A percentile compares a stretch with the other conserved stretches of the same genome.
Conservation (phyloP, 2,797 vertebrate species). For the Brotula barbata region DNA sequence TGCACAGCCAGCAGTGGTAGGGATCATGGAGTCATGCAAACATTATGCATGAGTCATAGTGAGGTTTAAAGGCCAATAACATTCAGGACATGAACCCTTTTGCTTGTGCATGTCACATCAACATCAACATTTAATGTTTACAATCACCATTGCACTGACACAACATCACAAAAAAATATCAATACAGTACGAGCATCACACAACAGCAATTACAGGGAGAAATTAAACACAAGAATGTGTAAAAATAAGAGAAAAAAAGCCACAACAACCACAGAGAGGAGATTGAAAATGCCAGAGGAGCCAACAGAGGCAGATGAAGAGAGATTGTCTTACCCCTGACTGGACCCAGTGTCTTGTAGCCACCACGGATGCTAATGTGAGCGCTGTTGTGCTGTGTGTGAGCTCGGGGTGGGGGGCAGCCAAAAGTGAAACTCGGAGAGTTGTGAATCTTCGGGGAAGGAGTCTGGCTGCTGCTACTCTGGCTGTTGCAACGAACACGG, state of each 20-base stretch:
- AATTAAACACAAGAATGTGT: neutral
- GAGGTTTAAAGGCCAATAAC: slow-evolving; percentile 1
- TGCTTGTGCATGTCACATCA: neutral
- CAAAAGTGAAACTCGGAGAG: slow-evolving; percentile 89
- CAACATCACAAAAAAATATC: too few relatives aligned
- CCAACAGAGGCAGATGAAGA: slow-evolving; percentile 4
- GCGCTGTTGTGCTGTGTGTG: slow-evolving; percentile 66
- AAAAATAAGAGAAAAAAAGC: neutral
- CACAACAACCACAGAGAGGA: neutral
- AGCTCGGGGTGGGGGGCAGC: slow-evolving; percentile 72
- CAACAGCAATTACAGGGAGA: too few relatives aligned
- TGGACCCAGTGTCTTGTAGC: slow-evolving; percentile 75
- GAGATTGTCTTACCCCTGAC: slow-evolving; percentile 86
- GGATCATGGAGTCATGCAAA: slow-evolving; percentile 7
- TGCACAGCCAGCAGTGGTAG: slow-evolving; percentile 11
- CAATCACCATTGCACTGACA: neutral
- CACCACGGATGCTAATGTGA: slow-evolving; percentile 57
- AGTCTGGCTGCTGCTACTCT: slow-evolving; percentile 82
- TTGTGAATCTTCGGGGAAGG: slow-evolving; percentile 83
- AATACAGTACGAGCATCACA: too few relatives aligned
- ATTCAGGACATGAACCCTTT: slow-evolving; percentile 16
- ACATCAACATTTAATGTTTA: slow-evolving; percentile 1
- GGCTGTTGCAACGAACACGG: slow-evolving; percentile 83
- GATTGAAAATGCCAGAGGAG: slow-evolving; percentile 5
- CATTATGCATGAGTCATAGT: slow-evolving; percentile 18